These are phyloP conservation scores for Tyrannus savana DNA, from an alignment of 2,113 vertebrate species.

Conservation along the genomic window DNA sequence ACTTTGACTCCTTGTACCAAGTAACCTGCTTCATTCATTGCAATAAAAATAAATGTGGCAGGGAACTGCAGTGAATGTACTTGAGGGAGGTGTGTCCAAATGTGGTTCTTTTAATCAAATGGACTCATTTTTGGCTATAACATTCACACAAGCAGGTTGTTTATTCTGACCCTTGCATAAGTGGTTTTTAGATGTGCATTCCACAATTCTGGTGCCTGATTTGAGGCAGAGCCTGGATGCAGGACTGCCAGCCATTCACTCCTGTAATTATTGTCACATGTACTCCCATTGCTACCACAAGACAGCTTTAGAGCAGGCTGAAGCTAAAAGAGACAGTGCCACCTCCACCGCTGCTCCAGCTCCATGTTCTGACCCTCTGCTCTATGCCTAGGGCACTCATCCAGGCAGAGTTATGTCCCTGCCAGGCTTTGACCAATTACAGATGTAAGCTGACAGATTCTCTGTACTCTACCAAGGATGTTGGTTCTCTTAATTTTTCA, in stretches of 20 bases:
- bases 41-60: not conserved
- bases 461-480: not conserved
- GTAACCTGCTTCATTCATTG: not conserved
- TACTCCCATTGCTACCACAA: not conserved
- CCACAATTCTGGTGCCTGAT: not conserved
- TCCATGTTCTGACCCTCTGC: not conserved
- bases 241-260: not conserved
- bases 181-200: rapidly evolving
- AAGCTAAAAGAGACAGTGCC: not conserved
- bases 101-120: not conserved
- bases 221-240: not conserved
- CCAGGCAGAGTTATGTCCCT: not conserved
- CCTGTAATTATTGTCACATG: not conserved
- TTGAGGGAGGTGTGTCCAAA: not conserved
- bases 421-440: not conserved
- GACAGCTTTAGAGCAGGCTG: not conserved
- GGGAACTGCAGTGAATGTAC: not conserved
- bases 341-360: not conserved
- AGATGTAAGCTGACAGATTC: not conserved
- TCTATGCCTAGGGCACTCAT: not conserved
- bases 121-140: not conserved
- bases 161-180: not conserved
- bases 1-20: not conserved
- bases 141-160: not conserved
- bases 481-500: not conserved